Evolutionary conservation across 1,140 invertebrate species (phyloP).

Genomic region (Goniozus legneri): DNA sequence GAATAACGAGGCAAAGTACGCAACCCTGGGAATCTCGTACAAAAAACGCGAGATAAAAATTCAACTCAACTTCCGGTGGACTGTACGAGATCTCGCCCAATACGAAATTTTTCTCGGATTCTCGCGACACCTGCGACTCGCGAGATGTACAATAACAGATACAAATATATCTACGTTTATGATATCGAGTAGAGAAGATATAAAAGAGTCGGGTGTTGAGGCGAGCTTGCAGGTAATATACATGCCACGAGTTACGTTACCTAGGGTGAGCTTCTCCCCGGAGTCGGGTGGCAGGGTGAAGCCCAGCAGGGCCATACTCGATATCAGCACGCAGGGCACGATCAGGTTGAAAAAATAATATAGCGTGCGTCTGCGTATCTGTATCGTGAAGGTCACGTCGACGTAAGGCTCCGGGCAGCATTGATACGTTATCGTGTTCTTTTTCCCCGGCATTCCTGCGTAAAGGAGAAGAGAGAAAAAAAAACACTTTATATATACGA

Average conservation of each 20-base stretch:
- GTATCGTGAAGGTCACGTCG: slow-evolving; percentile 95
- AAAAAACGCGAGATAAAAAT: no score
- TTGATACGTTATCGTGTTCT: slow-evolving; percentile 76
- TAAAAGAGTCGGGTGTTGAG: neutral
- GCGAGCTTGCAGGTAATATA: slow-evolving; percentile 17
- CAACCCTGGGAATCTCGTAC: no score
- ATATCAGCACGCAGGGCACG: slow-evolving; percentile 97
- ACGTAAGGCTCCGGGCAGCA: slow-evolving; percentile 93
- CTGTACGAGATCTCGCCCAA: no score
- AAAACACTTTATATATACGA: no score
- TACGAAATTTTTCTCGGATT: no score
- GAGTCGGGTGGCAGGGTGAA: slow-evolving; percentile 98
- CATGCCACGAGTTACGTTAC: slow-evolving; percentile 60
- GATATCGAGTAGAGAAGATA: slow-evolving; percentile 14
- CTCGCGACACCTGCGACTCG: no score
- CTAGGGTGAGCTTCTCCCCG: slow-evolving; percentile 97
- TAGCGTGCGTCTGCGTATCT: slow-evolving; percentile 91
- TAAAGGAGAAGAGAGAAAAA: no score
- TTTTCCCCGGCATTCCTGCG: slow-evolving; percentile 84
- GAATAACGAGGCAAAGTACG: no score
- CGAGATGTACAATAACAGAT: neutral
- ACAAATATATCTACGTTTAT: neutral
- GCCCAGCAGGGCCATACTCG: slow-evolving; percentile 95
- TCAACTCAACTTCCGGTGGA: no score
- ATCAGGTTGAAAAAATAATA: slow-evolving; percentile 99